Base-by-base conservation (phyloP, 2,113 vertebrate species). In the Oreochromis spilurus region DNA sequence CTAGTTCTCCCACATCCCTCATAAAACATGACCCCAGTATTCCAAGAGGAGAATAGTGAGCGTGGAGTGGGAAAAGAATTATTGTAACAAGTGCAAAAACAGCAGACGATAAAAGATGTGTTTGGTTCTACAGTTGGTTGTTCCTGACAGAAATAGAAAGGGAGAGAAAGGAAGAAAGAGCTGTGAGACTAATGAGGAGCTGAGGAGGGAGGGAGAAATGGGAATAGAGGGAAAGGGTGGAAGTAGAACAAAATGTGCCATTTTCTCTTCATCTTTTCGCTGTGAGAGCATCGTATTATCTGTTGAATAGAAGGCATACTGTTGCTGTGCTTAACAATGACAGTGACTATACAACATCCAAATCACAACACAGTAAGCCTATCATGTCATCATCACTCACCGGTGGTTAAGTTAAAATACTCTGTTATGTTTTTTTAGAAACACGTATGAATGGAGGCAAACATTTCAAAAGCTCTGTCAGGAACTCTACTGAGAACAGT, bases 21-120 rank as follows among this genome's bases (percentile, higher is more conserved):
- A 82, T 95, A 94, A 95, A 95, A 93, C 85, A 57, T 87, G 89
- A 95, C 94, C 94, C 81, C 82, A 26, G 92, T 93, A 92, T 95
- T 94, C 92, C 87, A 93, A 75, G 86, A 89, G 85, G 87, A 92
- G 90, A 95, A 94, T 83, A 91, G 82, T 13, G 38, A 91, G 88
- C 79, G 5, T 8, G 5, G 92, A 82, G 87, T 93, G 92, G 93
- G 88, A 86, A 95, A 95, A 93, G 88, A 93, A 94, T 94, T 93
- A 94, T 92, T 82, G 91, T 87, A 93, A 92, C 93, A 93, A 94
- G 92, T 82, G 89, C 83, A 94, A 91, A 93, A 94, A 91, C 90
- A 95, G 92, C 75, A 91, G 88, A 90, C 72, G 58, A 94, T 93
- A 87, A 93, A 93, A 95, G 91, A 92, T 40, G 77, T 84, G 85